Conservation (phyloP, 2,797 vertebrate species). For the Limnodromus scolopaceus region DNA sequence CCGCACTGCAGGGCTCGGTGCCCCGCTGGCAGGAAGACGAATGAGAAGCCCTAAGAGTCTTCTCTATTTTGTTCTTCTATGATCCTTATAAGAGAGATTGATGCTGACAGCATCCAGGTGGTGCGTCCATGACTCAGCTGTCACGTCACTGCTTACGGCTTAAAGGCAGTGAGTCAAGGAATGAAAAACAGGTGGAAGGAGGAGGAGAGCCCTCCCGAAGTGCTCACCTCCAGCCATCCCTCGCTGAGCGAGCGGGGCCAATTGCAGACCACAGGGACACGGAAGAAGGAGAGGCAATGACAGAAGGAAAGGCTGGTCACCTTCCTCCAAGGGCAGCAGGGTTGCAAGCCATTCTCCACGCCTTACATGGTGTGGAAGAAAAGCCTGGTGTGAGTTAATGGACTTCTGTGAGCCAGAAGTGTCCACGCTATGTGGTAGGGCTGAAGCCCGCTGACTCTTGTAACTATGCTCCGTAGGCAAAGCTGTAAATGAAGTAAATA, state of each 20-base stretch:
- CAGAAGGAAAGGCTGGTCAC: slow-evolving; percentile 46
- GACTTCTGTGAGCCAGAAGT: slow-evolving; percentile 3
- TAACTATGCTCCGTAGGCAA: not conserved
- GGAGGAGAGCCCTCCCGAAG: slow-evolving; percentile 51
- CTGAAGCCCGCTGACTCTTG: not conserved
- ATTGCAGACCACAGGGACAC: not conserved
- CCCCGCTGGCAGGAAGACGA: slow-evolving; percentile 49
- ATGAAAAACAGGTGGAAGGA: slow-evolving; percentile 67
- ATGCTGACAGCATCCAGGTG: slow-evolving; percentile 74
- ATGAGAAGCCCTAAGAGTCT: slow-evolving; percentile 48
- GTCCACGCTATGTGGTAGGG: not conserved
- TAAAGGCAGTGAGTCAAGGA: slow-evolving; percentile 65
- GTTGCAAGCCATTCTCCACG: not conserved
- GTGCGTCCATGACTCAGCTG: slow-evolving; percentile 67
- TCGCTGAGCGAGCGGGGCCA: not conserved
- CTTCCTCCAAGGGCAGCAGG: slow-evolving; percentile 27
- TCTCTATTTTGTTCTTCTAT: slow-evolving; percentile 62
- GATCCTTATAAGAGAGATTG: slow-evolving; percentile 68
- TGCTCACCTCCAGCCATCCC: slow-evolving; percentile 39
- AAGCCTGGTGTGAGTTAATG: slow-evolving; percentile 43
- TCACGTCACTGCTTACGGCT: slow-evolving; percentile 65
- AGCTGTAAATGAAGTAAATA: not conserved
- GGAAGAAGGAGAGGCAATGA: not conserved
- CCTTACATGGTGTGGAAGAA: not conserved
- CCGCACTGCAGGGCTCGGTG: not conserved